Evolutionary conservation across 2,888 invertebrate species (phyloP).

Genomic region (Slavum lentiscoides): DNA sequence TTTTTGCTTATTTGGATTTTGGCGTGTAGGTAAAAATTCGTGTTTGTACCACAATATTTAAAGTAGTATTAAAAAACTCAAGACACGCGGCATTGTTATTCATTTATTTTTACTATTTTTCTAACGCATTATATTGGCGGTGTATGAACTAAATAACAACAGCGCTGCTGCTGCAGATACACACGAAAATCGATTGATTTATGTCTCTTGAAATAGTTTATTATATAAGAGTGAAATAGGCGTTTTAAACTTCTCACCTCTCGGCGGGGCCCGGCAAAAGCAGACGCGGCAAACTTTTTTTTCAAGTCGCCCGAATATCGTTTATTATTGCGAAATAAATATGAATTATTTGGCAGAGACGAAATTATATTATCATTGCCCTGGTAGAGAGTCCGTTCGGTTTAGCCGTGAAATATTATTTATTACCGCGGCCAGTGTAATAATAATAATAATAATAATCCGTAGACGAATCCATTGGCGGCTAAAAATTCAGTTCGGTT

Average conservation of each 20-base stretch:
- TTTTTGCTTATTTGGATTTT: too few species aligned
- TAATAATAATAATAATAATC: constrained; percentile 21
- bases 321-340: constrained; percentile 38
- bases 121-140: too few species aligned
- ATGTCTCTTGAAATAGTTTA: background rate
- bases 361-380: constrained; percentile 36
- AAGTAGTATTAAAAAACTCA: too few species aligned
- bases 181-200: background rate
- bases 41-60: too few species aligned
- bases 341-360: constrained; percentile 27
- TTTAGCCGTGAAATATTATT: constrained; percentile 45
- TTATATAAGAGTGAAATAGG: background rate
- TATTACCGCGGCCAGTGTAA: constrained; percentile 25
- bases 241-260: background rate
- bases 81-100: too few species aligned
- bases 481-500: constrained; percentile 37
- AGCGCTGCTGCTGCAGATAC: too few species aligned
- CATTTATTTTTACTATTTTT: too few species aligned
- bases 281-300: constrained; percentile 16
- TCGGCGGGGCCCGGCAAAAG: too few species aligned
- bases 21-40: too few species aligned
- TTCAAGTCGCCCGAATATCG: constrained; percentile 23
- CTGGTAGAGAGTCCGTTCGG: constrained; percentile 20
- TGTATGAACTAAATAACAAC: too few species aligned
- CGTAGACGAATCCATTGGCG: constrained; percentile 42